Base-by-base conservation (phyloP, 1,140 invertebrate species). In the Proctacanthus coquilletti region DNA sequence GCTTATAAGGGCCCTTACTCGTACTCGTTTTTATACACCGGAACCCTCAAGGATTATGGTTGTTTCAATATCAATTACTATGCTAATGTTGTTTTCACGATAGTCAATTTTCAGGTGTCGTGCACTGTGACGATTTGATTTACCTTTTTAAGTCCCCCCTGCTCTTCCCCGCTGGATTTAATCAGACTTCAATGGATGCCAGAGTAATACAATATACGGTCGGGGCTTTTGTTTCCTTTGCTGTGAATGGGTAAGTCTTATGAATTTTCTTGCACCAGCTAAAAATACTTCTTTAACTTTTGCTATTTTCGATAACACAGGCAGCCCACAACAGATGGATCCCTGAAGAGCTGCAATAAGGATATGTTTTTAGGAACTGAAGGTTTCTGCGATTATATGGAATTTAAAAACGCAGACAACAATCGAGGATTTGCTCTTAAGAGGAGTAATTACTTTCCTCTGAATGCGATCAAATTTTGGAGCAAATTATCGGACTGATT, bases 111-210 rank as follows among this genome's bases (percentile, higher is more conserved):
- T 9, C 23, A 27, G 23, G 34, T 3, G 51, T 53, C 0, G 53
- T 56, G 0, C 57, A 60, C 30, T 57, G 55, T 33, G 57, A 60
- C 43, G 56, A 60, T 44, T 35, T 58, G 4, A 45, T 60, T 18
- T 60, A 60, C 34, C 30, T 57, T 1, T 52, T 60, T 23, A 47
- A 49, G 3, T 50, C 53, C 35, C 56, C 56, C 2, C 9, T 46
- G 25, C 6, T 57, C 0, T 60, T 60, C 35, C 17, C 4, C 14
- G 41, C 46, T 0, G 54, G 57, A 33, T 57, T 57, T 21, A 30
- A 40, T 4, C 36, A 37, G 4, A 45, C 48, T 36, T 53, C 51
- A 4, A 45, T 45, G 1, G 48, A 57, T 31, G 48, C 55, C 2
- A 27, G 38, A 18, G 40, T 53, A 1, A 38, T 52, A 2, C 18